A percentile compares a stretch with the other conserved stretches of the same genome.
Evolutionary conservation across 53 echinoderm and acorn worm species (phyloP).

Genomic region (Actinopyga echinites): DNA sequence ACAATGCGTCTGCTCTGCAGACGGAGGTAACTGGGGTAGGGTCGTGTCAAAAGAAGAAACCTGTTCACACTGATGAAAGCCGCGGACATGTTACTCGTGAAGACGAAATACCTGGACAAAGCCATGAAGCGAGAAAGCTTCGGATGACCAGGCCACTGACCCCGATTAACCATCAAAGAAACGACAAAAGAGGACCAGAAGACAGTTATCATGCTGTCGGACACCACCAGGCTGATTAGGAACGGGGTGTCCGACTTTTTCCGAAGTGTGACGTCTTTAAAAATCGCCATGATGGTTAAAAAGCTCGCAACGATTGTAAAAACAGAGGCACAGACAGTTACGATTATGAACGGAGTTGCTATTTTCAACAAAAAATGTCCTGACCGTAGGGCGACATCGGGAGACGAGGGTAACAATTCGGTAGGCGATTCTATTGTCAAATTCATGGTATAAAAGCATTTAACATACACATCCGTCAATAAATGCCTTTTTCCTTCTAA

Average conservation of each 20-base stretch:
- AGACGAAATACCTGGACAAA: background rate
- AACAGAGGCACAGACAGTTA: background rate
- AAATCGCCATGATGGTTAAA: background rate
- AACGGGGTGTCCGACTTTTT: constrained; percentile 1
- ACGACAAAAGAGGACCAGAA: background rate
- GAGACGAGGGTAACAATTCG: too few relatives aligned
- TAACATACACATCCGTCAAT: too few relatives aligned
- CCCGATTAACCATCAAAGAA: background rate
- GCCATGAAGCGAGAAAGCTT: background rate
- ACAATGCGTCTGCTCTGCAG: constrained; percentile 4
- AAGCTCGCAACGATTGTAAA: background rate
- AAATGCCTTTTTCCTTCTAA: too few relatives aligned
- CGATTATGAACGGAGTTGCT: too few relatives aligned
- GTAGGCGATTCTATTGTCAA: too few relatives aligned
- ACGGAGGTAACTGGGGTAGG: background rate
- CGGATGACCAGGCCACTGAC: background rate
- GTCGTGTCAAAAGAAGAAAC: background rate
- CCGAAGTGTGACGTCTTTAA: background rate
- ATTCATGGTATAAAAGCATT: too few relatives aligned
- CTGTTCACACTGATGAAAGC: background rate
- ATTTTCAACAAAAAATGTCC: too few relatives aligned
- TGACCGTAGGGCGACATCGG: too few relatives aligned
- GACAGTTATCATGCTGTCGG: background rate
- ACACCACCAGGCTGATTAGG: background rate
- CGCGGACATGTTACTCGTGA: background rate